These are phyloP conservation scores for Ancistrus triradiatus DNA, from an alignment of 2,113 vertebrate genomes.

Conservation along the genomic window DNA sequence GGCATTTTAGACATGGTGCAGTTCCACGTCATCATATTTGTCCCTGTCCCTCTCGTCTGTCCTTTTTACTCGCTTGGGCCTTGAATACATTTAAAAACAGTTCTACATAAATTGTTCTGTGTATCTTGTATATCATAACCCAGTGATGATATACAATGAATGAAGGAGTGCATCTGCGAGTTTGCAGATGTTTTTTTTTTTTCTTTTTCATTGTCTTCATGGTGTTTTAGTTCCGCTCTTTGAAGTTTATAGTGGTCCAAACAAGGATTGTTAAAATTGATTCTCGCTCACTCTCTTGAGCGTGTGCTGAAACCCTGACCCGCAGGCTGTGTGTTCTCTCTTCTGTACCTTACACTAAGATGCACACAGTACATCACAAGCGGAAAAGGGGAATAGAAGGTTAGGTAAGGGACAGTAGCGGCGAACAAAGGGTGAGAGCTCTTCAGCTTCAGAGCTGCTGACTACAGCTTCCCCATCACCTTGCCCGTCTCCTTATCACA, in stretches of 20 bases:
- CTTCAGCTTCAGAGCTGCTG: too few relatives aligned
- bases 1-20: not conserved
- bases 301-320: conserved; percentile 25
- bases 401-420: too few relatives aligned
- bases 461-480: too few relatives aligned
- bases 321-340: conserved; percentile 26
- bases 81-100: too few relatives aligned
- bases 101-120: too few relatives aligned
- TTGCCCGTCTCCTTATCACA: too few relatives aligned
- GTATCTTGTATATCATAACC: too few relatives aligned
- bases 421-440: too few relatives aligned
- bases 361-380: conserved; percentile 11
- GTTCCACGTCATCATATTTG: not conserved
- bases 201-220: not conserved
- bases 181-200: too few relatives aligned
- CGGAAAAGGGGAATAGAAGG: too few relatives aligned
- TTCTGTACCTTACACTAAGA: conserved; percentile 6
- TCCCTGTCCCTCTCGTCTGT: not conserved
- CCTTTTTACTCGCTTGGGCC: not conserved
- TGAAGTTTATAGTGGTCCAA: not conserved
- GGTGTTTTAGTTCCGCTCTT: conserved; percentile 8
- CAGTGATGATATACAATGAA: too few relatives aligned
- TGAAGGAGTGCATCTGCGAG: too few relatives aligned
- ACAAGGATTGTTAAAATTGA: not conserved
- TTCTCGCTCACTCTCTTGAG: not conserved